phyloP scores from a whole-genome alignment of 2,888 invertebrate genomes.

The Melanchra persicariae region DNA sequence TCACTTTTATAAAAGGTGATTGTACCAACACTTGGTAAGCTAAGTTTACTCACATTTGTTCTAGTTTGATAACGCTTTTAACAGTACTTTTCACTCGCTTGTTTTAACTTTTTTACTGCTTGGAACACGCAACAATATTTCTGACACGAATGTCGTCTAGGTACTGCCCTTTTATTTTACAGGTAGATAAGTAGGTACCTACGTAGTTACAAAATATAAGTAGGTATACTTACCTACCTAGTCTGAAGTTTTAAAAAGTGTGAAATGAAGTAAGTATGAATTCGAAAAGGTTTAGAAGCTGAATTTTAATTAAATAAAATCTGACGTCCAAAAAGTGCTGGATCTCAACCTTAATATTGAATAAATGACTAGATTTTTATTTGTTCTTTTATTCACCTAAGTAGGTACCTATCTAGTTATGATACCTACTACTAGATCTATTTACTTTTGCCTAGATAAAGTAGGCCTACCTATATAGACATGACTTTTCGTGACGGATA shows the following conservation, averaged over 20 bases:
- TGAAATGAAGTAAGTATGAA: background rate
- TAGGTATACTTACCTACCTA: background rate
- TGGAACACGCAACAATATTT: constrained; percentile 76
- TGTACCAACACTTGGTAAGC: constrained; percentile 33
- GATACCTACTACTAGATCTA: background rate
- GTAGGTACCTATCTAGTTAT: background rate
- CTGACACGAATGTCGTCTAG: constrained; percentile 74
- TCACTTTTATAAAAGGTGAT: constrained; percentile 51
- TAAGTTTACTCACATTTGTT: constrained; percentile 70
- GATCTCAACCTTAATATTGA: too few relatives aligned
- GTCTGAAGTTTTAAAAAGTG: background rate
- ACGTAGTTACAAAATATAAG: constrained; percentile 2
- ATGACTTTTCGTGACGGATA: constrained; percentile 29
- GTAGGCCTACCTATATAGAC: background rate
- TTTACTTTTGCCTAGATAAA: background rate
- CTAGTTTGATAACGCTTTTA: constrained; percentile 76
- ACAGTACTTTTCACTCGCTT: constrained; percentile 75
- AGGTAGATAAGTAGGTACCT: constrained; percentile 1
- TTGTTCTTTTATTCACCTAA: too few relatives aligned
- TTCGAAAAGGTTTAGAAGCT: too few relatives aligned
- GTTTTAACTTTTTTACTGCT: constrained; percentile 73
- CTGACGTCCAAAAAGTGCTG: too few relatives aligned
- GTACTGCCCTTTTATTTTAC: constrained; percentile 45
- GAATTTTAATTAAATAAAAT: too few relatives aligned
- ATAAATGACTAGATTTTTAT: too few relatives aligned